Conservation (phyloP, 2,888 invertebrate species). For the Eilema depressum region DNA sequence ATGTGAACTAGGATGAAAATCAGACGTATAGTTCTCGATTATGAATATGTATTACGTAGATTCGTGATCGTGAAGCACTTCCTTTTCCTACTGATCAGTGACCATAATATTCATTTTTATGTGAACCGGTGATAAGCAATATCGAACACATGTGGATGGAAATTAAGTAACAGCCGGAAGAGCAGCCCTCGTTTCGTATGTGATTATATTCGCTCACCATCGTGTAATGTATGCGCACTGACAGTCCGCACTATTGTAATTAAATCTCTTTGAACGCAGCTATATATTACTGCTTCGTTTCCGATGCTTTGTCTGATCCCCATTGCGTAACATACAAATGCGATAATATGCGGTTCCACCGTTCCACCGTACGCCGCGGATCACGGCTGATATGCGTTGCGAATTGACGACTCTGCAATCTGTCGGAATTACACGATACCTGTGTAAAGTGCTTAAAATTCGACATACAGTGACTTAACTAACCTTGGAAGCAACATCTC, state of each 20-base stretch:
- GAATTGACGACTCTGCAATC: conserved; percentile 6
- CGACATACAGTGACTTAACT: background rate
- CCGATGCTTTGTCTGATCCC: conserved; percentile 12
- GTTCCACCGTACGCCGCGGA: conserved; percentile 6
- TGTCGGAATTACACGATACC: background rate
- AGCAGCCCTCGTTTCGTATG: conserved; percentile 32
- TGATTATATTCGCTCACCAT: conserved; percentile 23
- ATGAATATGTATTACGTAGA: background rate
- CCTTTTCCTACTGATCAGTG: background rate
- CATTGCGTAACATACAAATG: conserved; percentile 14
- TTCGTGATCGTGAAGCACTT: background rate
- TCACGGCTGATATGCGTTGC: conserved; percentile 7
- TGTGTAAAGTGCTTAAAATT: background rate
- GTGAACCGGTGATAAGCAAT: conserved; percentile 4
- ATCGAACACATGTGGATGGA: background rate
- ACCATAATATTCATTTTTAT: background rate
- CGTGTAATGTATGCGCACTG: conserved; percentile 16
- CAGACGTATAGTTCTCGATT: background rate
- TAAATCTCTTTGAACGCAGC: conserved; percentile 14
- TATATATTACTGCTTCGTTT: conserved; percentile 14
- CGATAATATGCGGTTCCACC: conserved; percentile 7
- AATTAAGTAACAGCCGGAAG: conserved; percentile 34
- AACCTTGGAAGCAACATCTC: background rate
- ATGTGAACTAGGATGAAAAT: background rate
- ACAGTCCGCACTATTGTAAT: conserved; percentile 17